These are phyloP conservation scores for Argyra leucocephala DNA, from an alignment of 2,888 invertebrate species.

Conservation along the genomic window DNA sequence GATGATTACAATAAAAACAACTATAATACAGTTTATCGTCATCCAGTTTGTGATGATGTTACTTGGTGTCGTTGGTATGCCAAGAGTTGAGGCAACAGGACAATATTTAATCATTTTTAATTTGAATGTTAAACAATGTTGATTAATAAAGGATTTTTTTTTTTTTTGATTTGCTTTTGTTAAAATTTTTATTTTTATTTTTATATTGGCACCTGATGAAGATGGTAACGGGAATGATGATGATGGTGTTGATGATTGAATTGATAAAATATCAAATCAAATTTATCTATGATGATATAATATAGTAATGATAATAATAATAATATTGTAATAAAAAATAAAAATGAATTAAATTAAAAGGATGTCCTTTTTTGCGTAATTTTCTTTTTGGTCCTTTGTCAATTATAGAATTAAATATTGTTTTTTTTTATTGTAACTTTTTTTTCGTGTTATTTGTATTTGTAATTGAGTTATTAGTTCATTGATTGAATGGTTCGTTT, in stretches of 20 bases:
- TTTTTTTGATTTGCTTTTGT: not conserved
- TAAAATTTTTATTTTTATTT: not conserved
- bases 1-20: no score
- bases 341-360: slow-evolving; percentile 6
- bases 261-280: not conserved
- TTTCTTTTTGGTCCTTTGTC: not conserved
- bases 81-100: not conserved
- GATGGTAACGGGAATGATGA: not conserved
- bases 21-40: not conserved
- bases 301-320: not conserved
- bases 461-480: slow-evolving; percentile 4
- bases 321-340: not conserved
- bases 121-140: slow-evolving; percentile 9
- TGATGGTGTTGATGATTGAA: not conserved
- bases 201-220: not conserved
- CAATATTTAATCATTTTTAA: slow-evolving; percentile 10
- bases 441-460: not conserved
- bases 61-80: not conserved
- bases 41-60: not conserved
- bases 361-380: not conserved
- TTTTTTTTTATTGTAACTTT: not conserved
- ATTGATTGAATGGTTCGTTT: not conserved
- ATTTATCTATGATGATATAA: not conserved
- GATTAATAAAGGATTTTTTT: slow-evolving; percentile 9
- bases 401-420: not conserved